Percentiles rank a stretch among this genome's conserved stretches.
These are phyloP conservation scores for Holocentrus rufus DNA, from an alignment of 2,797 vertebrate genomes.

Conservation along the genomic window DNA sequence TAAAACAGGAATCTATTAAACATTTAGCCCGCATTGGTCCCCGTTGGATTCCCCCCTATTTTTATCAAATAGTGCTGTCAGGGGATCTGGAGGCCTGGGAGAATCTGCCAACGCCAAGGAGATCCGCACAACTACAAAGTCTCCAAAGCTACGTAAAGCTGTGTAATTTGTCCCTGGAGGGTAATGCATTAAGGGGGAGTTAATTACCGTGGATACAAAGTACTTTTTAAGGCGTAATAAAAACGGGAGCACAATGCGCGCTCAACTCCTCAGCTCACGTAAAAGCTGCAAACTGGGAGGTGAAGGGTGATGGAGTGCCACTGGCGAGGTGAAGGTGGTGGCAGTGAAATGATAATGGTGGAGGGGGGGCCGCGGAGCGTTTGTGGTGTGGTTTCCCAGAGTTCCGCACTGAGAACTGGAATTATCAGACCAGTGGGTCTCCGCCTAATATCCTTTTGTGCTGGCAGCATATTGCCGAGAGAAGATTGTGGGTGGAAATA, in stretches of 20 bases:
- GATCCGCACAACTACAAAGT: conserved; percentile 59
- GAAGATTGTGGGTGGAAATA: conserved; percentile 79
- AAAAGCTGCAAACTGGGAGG: conserved; percentile 41
- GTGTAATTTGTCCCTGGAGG: conserved; percentile 53
- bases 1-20: conserved; percentile 80
- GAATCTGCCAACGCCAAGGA: conserved; percentile 39
- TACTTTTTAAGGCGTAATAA: conserved; percentile 61
- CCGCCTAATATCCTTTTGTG: conserved; percentile 79
- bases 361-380: conserved; percentile 11
- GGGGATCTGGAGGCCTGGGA: conserved; percentile 41
- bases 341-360: conserved; percentile 66
- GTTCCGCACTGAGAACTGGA: conserved; percentile 54
- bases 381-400: conserved; percentile 61
- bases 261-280: conserved; percentile 28
- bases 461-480: conserved; percentile 73
- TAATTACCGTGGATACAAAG: conserved; percentile 63
- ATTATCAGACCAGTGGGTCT: conserved; percentile 76
- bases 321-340: conserved; percentile 60
- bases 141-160: conserved; percentile 48
- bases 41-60: conserved; percentile 48
- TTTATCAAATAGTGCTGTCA: conserved; percentile 51
- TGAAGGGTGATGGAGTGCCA: conserved; percentile 52
- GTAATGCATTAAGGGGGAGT: conserved; percentile 54
- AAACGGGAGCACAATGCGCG: conserved; percentile 23
- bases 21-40: conserved; percentile 69